Percentiles rank a stretch among this genome's conserved stretches.
Evolutionary conservation across 2,113 vertebrate species (phyloP).

Genomic region (Oncorhynchus clarkii): DNA sequence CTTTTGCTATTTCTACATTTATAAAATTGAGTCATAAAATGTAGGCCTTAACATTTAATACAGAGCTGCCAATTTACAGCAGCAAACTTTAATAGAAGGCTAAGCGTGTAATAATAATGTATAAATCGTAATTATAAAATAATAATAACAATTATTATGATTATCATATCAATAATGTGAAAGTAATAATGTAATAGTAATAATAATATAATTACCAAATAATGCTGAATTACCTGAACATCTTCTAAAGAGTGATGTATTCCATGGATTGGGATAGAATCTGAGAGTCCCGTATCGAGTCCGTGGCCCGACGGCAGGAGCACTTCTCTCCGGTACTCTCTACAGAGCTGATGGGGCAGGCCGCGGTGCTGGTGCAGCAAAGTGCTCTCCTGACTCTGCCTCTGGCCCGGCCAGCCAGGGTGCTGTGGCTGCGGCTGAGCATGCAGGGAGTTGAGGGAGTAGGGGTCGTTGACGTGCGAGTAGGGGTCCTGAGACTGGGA

Average conservation of each 20-base stretch:
- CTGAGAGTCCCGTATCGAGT: slow-evolving; percentile 89
- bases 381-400: slow-evolving; percentile 91
- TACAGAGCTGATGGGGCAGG: slow-evolving; percentile 92
- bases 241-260: slow-evolving; percentile 98
- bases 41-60: background rate
- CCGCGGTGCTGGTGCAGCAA: slow-evolving; percentile 94
- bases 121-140: slow-evolving; percentile 8
- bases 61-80: background rate
- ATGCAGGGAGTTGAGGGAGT: slow-evolving; percentile 95
- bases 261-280: slow-evolving; percentile 91
- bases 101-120: slow-evolving; percentile 6
- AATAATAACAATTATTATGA: background rate
- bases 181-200: background rate
- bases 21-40: background rate
- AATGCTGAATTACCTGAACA: slow-evolving; percentile 81
- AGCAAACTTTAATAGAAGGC: background rate
- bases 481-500: slow-evolving; percentile 98
- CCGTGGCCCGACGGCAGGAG: slow-evolving; percentile 93
- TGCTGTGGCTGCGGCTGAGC: slow-evolving; percentile 94
- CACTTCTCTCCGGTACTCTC: slow-evolving; percentile 96
- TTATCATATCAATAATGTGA: background rate
- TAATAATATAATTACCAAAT: slow-evolving; percentile 4
- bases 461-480: slow-evolving; percentile 98
- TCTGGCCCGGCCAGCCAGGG: slow-evolving; percentile 95
- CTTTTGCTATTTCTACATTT: background rate